phyloP scores from a whole-genome alignment of 2,888 invertebrate species.

The Griposia aprilina region DNA sequence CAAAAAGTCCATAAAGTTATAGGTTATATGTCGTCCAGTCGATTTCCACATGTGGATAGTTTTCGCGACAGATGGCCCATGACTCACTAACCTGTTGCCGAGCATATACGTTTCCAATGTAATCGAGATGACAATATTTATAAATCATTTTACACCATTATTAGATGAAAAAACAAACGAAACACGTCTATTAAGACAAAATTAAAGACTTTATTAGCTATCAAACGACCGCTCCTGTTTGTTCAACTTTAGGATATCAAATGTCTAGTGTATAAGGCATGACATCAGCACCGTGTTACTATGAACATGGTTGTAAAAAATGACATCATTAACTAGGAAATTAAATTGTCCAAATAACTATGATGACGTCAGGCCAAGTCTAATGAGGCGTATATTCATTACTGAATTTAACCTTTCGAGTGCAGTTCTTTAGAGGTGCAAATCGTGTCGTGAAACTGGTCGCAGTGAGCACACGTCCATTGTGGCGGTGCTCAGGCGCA shows the following conservation, averaged over 20 bases:
- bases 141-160: slow-evolving; percentile 75
- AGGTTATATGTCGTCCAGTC: slow-evolving; percentile 77
- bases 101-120: slow-evolving; percentile 81
- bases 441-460: slow-evolving; percentile 51
- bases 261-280: slow-evolving; percentile 78
- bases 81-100: slow-evolving; percentile 87
- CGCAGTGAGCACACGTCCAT: slow-evolving; percentile 43
- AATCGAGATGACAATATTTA: slow-evolving; percentile 82
- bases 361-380: slow-evolving; percentile 51
- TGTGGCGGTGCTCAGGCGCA: slow-evolving; percentile 20
- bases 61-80: slow-evolving; percentile 89
- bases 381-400: slow-evolving; percentile 55
- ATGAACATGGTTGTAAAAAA: slow-evolving; percentile 67
- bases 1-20: slow-evolving; percentile 78
- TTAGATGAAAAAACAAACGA: slow-evolving; percentile 67
- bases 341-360: slow-evolving; percentile 72
- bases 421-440: slow-evolving; percentile 35
- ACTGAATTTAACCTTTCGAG: slow-evolving; percentile 37
- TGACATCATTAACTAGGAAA: slow-evolving; percentile 83
- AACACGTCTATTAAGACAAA: slow-evolving; percentile 68
- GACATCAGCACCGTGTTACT: slow-evolving; percentile 80
- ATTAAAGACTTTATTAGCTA: slow-evolving; percentile 72
- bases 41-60: slow-evolving; percentile 86
- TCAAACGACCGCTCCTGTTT: slow-evolving; percentile 75
- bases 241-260: slow-evolving; percentile 73